phyloP scores from a whole-genome alignment of 2,113 vertebrate species.

The Pangasianodon hypophthalmus region DNA sequence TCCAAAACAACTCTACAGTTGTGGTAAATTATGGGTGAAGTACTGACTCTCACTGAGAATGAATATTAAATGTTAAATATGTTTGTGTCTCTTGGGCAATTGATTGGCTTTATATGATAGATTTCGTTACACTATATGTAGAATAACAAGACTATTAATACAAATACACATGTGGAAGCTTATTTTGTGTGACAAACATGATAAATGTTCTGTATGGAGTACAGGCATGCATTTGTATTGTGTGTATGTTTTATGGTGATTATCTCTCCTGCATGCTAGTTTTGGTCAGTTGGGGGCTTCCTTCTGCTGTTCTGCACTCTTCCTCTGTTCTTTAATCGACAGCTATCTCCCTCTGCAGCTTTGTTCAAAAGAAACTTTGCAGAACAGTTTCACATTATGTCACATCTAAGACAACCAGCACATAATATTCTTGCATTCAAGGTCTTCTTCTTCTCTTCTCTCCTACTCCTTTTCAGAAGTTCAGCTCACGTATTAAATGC shows the following conservation, averaged over 20 bases:
- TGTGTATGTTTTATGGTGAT: slow-evolving; percentile 18
- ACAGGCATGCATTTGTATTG: not conserved
- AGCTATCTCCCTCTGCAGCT: slow-evolving; percentile 35
- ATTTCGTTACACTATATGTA: not conserved
- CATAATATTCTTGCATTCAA: slow-evolving; percentile 28
- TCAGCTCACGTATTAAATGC: slow-evolving; percentile 43
- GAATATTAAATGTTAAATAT: not conserved
- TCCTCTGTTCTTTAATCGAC: slow-evolving; percentile 29
- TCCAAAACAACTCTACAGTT: not conserved
- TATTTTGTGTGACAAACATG: not conserved
- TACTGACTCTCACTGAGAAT: not conserved
- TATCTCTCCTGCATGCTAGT: slow-evolving; percentile 3
- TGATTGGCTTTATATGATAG: not conserved
- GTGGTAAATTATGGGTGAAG: not conserved
- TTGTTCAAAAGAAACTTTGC: slow-evolving; percentile 39
- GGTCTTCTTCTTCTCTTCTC: not conserved
- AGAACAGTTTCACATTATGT: slow-evolving; percentile 45
- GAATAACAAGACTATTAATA: not conserved
- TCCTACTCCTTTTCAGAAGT: slow-evolving; percentile 48
- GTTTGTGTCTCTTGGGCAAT: not conserved
- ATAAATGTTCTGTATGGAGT: not conserved
- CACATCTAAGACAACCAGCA: slow-evolving; percentile 31
- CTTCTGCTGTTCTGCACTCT: slow-evolving; percentile 8
- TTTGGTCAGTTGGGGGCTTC: slow-evolving; percentile 27
- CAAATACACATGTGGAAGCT: not conserved